phyloP scores from a whole-genome alignment of 2,888 invertebrate species.

The Bembecia ichneumoniformis region DNA sequence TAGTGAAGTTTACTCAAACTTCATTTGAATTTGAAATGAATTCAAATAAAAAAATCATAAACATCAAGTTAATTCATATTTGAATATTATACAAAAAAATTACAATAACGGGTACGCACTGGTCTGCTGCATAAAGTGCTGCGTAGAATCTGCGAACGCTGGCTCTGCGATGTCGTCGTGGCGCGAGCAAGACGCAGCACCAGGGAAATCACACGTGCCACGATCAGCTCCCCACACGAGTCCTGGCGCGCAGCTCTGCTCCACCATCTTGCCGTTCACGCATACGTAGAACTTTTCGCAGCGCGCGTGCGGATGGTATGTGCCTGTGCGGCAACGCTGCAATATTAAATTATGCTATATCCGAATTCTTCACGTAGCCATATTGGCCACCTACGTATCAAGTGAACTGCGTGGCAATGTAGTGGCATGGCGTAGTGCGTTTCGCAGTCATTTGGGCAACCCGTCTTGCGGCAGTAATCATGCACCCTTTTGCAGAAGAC shows the following conservation, averaged over 20 bases:
- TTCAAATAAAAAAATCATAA: no score
- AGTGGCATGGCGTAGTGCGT: no score
- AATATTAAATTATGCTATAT: not conserved
- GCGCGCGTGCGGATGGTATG: conserved; percentile 80
- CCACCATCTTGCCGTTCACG: conserved; percentile 78
- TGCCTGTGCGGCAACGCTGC: conserved; percentile 77
- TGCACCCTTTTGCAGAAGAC: no score
- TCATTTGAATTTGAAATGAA: no score
- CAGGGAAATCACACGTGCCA: conserved; percentile 83
- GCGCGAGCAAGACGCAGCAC: conserved; percentile 73
- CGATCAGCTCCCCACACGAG: conserved; percentile 79
- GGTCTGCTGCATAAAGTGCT: conserved; percentile 8
- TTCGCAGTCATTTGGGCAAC: no score
- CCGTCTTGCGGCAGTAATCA: no score
- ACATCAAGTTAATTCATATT: no score
- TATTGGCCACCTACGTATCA: no score
- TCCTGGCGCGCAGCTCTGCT: conserved; percentile 82
- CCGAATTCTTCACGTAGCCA: no score
- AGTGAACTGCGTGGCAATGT: no score
- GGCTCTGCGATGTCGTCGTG: not conserved
- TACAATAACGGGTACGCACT: not conserved
- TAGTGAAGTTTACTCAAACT: no score
- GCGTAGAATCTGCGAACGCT: conserved; percentile 12
- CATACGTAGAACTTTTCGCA: conserved; percentile 85
- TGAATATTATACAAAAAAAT: no score